A percentile compares a stretch with the other conserved stretches of the same genome.
Evolutionary conservation across 2,797 vertebrate genomes (phyloP).

Genomic region (Melanotaenia nigrans): DNA sequence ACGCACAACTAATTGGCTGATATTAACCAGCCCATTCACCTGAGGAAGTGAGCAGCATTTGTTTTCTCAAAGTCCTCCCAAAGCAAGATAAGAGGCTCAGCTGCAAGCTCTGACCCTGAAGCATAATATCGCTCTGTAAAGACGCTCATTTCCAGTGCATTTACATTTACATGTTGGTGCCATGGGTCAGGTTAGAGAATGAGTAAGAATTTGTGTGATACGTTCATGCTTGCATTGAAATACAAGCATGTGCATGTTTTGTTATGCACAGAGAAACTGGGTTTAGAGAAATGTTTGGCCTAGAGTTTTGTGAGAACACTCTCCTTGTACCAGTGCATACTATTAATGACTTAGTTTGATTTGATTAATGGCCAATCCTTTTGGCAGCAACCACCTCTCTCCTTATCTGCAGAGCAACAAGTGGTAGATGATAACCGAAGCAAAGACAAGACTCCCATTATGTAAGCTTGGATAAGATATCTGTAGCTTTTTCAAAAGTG

Average conservation of each 20-base stretch:
- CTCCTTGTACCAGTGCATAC: constrained; percentile 34
- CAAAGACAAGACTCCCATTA: constrained; percentile 41
- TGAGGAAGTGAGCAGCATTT: constrained; percentile 40
- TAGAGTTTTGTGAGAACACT: constrained; percentile 10
- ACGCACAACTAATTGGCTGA: constrained; percentile 50
- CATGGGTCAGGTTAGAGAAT: constrained; percentile 45
- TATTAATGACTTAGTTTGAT: constrained; percentile 33
- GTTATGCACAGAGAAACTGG: constrained; percentile 30
- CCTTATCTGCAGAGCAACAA: constrained; percentile 36
- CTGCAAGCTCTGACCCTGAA: constrained; percentile 69
- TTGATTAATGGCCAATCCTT: constrained; percentile 24
- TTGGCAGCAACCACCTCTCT: not conserved
- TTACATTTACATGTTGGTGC: constrained; percentile 8
- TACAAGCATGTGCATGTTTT: constrained; percentile 5
- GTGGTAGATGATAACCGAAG: constrained; percentile 36
- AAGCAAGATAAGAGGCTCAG: constrained; percentile 72
- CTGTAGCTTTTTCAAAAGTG: constrained; percentile 52
- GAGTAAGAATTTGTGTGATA: constrained; percentile 54
- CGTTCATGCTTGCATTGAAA: constrained; percentile 13
- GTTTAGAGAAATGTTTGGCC: constrained; percentile 13
- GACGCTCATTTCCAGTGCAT: constrained; percentile 43
- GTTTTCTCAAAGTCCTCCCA: constrained; percentile 63
- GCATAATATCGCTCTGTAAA: constrained; percentile 58
- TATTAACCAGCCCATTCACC: constrained; percentile 51
- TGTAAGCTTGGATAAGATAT: constrained; percentile 42